Evolutionary conservation across 2,888 invertebrate species (phyloP).

Genomic region (Hartigia nigra): DNA sequence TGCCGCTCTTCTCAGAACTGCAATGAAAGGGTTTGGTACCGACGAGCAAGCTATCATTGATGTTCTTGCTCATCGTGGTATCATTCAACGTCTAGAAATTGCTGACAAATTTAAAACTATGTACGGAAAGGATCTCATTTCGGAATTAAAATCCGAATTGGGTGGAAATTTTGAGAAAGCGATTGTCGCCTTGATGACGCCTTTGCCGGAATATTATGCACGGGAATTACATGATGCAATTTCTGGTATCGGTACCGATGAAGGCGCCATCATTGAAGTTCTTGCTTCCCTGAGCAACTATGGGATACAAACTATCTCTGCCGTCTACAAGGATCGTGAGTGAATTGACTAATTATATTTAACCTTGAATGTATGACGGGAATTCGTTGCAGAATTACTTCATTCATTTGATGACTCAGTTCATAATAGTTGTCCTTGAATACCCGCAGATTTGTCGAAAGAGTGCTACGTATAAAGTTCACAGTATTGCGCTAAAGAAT

Average conservation of each 20-base stretch:
- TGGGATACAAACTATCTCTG: conserved; percentile 83
- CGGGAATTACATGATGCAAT: conserved; percentile 87
- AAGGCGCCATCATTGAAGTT: conserved; percentile 88
- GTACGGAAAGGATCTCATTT: conserved; percentile 87
- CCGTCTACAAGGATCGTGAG: conserved; percentile 82
- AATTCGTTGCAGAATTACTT: too few relatives aligned
- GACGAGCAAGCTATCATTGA: conserved; percentile 91
- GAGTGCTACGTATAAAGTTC: too few relatives aligned
- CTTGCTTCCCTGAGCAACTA: conserved; percentile 88
- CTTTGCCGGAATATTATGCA: conserved; percentile 85
- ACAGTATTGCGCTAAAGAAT: too few relatives aligned
- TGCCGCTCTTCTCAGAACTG: conserved; percentile 84
- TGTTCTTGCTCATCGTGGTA: conserved; percentile 83
- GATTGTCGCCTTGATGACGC: conserved; percentile 85
- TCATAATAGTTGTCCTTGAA: too few relatives aligned
- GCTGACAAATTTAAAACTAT: conserved; percentile 84
- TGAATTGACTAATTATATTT: conserved; percentile 38
- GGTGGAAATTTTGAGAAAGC: conserved; percentile 89
- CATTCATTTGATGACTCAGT: too few relatives aligned
- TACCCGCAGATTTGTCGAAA: too few relatives aligned
- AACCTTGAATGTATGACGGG: conserved; percentile 1
- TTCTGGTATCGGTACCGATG: conserved; percentile 73
- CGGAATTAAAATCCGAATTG: conserved; percentile 88
- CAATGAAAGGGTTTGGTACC: conserved; percentile 94
- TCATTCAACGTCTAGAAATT: conserved; percentile 87